These are phyloP conservation scores for Leucophora obtusa DNA, from an alignment of 2,888 invertebrate species.

Conservation along the genomic window DNA sequence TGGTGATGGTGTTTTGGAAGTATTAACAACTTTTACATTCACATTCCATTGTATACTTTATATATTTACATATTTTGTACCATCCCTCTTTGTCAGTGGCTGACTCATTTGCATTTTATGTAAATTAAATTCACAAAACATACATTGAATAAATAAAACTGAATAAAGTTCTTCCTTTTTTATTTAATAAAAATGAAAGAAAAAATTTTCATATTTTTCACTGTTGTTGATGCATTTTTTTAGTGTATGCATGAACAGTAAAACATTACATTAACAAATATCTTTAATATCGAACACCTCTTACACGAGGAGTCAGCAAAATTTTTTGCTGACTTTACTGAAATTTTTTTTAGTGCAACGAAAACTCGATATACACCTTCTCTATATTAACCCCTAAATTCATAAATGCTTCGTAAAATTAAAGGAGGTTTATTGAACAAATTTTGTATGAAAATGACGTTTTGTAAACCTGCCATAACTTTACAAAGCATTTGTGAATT, in stretches of 20 bases:
- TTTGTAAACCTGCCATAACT: too few relatives aligned
- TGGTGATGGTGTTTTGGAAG: slow-evolving; percentile 17
- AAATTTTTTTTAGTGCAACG: too few relatives aligned
- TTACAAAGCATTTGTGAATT: too few relatives aligned
- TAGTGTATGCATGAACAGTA: neutral
- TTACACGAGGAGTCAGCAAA: too few relatives aligned
- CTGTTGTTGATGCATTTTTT: slow-evolving; percentile 17
- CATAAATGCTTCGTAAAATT: too few relatives aligned
- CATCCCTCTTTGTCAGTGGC: slow-evolving; percentile 51
- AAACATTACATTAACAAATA: too few relatives aligned
- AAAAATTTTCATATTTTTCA: slow-evolving; percentile 30
- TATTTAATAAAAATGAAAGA: slow-evolving; percentile 44
- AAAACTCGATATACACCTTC: too few relatives aligned
- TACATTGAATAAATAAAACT: slow-evolving; percentile 68
- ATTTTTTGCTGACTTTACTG: too few relatives aligned
- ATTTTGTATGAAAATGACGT: too few relatives aligned
- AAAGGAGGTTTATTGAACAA: too few relatives aligned
- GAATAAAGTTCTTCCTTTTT: slow-evolving; percentile 64
- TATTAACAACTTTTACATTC: slow-evolving; percentile 30
- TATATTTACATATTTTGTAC: neutral
- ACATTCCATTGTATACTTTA: slow-evolving; percentile 25
- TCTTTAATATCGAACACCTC: too few relatives aligned
- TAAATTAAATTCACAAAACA: slow-evolving; percentile 71
- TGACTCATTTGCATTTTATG: slow-evolving; percentile 77
- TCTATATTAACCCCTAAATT: too few relatives aligned